These are phyloP conservation scores for Conus betulinus DNA, from an alignment of 1,140 invertebrate species.

Conservation along the genomic window DNA sequence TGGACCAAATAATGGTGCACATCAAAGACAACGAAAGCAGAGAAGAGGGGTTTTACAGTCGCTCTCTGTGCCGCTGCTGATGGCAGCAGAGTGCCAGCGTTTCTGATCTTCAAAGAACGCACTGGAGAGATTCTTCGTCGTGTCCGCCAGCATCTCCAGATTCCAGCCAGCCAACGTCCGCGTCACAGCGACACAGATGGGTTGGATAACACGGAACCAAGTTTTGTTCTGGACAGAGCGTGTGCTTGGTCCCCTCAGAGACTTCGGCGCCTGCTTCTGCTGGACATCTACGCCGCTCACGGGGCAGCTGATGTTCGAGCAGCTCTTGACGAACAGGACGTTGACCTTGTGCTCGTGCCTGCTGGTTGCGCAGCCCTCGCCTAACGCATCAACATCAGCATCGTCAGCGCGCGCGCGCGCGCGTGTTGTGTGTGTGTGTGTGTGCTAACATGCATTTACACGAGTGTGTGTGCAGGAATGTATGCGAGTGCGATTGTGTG, in stretches of 20 bases:
- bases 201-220: neutral
- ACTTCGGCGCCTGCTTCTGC: neutral
- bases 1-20: neutral
- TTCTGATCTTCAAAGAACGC: neutral
- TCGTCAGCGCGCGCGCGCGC: neutral
- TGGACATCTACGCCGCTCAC: neutral
- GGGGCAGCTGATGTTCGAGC: neutral
- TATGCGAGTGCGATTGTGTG: no score
- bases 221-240: neutral
- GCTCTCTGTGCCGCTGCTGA: neutral
- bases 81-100: neutral
- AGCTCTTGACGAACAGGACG: neutral
- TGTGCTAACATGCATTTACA: no score
- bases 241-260: neutral
- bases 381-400: neutral
- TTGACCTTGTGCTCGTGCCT: neutral
- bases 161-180: neutral
- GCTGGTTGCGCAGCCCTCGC: neutral
- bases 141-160: neutral
- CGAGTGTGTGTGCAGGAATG: no score
- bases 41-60: neutral
- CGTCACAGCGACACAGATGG: neutral
- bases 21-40: neutral
- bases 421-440: no score
- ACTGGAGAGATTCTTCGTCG: neutral